A percentile compares a stretch with the other conserved stretches of the same genome.
Conservation (phyloP, 1,140 invertebrate genomes). For the Drosophila neocordata region DNA sequence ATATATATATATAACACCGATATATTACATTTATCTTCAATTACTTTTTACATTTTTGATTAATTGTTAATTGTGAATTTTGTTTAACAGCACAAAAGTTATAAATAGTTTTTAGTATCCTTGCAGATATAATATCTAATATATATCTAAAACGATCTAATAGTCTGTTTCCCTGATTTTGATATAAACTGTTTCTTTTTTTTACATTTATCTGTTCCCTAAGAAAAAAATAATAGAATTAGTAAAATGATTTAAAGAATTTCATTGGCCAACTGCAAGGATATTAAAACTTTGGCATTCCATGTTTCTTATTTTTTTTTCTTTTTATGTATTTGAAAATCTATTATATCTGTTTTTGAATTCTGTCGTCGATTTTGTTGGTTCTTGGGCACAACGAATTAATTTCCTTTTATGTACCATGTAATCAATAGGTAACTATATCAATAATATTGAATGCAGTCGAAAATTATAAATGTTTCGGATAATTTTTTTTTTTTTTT, state of each 20-base stretch:
- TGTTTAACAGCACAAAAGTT: neutral
- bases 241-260: too few relatives aligned
- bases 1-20: neutral
- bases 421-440: neutral
- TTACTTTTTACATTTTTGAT: neutral
- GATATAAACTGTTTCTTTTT: too few relatives aligned
- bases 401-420: neutral
- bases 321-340: neutral
- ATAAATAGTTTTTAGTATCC: neutral
- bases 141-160: too few relatives aligned
- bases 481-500: neutral
- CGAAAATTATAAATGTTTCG: constrained; percentile 6
- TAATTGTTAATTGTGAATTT: neutral
- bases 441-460: neutral
- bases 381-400: constrained; percentile 12
- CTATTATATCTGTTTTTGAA: neutral
- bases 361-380: neutral
- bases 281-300: neutral
- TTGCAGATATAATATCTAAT: neutral
- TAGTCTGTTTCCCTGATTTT: too few relatives aligned
- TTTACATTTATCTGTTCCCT: too few relatives aligned
- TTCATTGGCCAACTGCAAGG: neutral
- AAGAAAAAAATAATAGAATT: too few relatives aligned
- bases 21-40: neutral
- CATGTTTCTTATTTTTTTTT: neutral